These are phyloP conservation scores for Euschistus heros DNA, from an alignment of 1,140 invertebrate species.

Conservation along the genomic window DNA sequence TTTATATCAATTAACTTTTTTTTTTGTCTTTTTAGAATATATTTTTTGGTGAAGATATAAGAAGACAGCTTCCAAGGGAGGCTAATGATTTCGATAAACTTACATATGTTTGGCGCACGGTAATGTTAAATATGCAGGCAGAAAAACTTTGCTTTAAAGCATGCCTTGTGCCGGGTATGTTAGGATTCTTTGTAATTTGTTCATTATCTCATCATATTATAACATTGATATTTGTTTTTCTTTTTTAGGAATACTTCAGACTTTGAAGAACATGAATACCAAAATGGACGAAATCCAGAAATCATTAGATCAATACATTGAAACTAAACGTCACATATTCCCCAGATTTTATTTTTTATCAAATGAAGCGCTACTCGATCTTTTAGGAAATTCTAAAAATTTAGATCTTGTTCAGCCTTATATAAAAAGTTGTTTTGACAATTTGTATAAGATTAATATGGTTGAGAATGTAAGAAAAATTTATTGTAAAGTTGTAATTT, in stretches of 20 bases:
- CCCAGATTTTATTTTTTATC: slow-evolving; percentile 81
- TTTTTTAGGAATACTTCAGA: slow-evolving; percentile 41
- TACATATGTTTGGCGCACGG: slow-evolving; percentile 57
- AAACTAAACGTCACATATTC: slow-evolving; percentile 71
- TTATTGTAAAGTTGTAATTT: neutral
- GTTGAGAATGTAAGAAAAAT: slow-evolving; percentile 41
- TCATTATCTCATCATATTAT: neutral
- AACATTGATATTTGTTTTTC: neutral
- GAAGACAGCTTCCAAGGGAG: slow-evolving; percentile 69
- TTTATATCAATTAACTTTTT: too few relatives aligned
- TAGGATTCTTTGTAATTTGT: slow-evolving; percentile 23
- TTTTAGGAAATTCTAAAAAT: slow-evolving; percentile 68
- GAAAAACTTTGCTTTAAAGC: slow-evolving; percentile 33
- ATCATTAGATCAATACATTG: slow-evolving; percentile 68
- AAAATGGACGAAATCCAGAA: slow-evolving; percentile 57
- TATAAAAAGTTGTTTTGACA: slow-evolving; percentile 75
- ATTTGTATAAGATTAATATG: slow-evolving; percentile 64
- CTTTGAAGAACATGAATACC: slow-evolving; percentile 50
- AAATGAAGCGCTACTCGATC: slow-evolving; percentile 77
- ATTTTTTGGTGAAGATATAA: slow-evolving; percentile 72
- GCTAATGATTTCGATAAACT: slow-evolving; percentile 60
- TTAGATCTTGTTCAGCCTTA: slow-evolving; percentile 72
- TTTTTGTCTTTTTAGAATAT: slow-evolving; percentile 50
- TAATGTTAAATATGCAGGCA: slow-evolving; percentile 43
- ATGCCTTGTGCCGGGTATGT: slow-evolving; percentile 37